phyloP scores from a whole-genome alignment of 2,888 invertebrate genomes.

The Agelastica alni region DNA sequence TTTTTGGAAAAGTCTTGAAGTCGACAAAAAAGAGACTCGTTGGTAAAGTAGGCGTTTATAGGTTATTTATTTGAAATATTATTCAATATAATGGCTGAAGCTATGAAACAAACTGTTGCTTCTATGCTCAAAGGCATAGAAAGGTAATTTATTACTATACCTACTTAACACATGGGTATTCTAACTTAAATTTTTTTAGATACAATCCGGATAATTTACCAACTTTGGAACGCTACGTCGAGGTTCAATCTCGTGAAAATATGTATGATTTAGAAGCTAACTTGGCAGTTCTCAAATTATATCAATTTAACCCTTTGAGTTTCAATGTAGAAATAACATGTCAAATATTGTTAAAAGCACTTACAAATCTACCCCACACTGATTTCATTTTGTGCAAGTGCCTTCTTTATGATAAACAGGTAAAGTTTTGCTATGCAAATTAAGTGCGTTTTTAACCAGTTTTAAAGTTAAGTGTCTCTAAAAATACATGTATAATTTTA shows the following conservation, averaged over 20 bases:
- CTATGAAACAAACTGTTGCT: constrained; percentile 84
- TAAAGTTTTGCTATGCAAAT: constrained; percentile 40
- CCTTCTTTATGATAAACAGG: constrained; percentile 78
- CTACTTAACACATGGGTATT: neutral
- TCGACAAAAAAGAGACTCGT: too few species aligned
- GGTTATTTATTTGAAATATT: too few species aligned
- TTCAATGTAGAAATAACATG: constrained; percentile 84
- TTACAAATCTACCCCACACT: constrained; percentile 96
- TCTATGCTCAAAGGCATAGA: constrained; percentile 90
- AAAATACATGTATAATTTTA: constrained; percentile 2
- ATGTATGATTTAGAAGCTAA: constrained; percentile 97
- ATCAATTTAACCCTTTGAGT: constrained; percentile 91
- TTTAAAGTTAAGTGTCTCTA: neutral
- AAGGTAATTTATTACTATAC: constrained; percentile 63
- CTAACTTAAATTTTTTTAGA: too few species aligned
- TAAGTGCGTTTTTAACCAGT: neutral
- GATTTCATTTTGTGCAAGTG: constrained; percentile 99
- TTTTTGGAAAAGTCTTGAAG: too few species aligned
- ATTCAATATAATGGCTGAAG: constrained; percentile 83
- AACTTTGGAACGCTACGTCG: constrained; percentile 89
- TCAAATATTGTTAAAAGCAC: constrained; percentile 90
- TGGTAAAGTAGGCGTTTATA: too few species aligned
- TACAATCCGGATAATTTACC: constrained; percentile 96
- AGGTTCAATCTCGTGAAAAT: constrained; percentile 90
- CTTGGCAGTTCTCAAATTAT: constrained; percentile 92